Evolutionary conservation across 2,113 vertebrate genomes (phyloP).

Genomic region (Donacobius atricapilla): DNA sequence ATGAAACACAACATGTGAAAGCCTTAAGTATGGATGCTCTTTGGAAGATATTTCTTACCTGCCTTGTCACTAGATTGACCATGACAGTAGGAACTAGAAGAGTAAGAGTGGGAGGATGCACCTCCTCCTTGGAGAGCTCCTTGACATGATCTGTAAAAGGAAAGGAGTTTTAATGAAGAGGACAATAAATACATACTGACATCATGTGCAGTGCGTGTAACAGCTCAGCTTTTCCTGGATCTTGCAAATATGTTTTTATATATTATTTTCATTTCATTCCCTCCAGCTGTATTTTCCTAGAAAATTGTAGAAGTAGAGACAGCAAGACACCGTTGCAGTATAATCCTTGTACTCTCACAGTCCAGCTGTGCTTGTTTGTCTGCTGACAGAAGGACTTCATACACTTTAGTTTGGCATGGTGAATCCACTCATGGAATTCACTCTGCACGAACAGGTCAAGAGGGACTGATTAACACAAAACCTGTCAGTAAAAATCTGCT

Average conservation of each 20-base stretch:
- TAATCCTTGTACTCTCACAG: not conserved
- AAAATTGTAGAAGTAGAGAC: not conserved
- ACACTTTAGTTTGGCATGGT: not conserved
- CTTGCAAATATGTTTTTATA: not conserved
- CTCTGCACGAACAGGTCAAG: not conserved
- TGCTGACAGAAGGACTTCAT: not conserved
- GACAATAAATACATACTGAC: not conserved
- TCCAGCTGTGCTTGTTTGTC: not conserved
- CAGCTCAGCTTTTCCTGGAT: not conserved
- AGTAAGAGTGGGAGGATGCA: not conserved
- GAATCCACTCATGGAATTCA: not conserved
- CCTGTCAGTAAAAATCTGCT: not conserved
- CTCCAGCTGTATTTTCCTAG: not conserved
- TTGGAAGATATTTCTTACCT: slow-evolving; percentile 9
- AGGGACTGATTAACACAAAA: not conserved
- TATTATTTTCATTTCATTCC: not conserved
- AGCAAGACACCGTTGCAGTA: not conserved
- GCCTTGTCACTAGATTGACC: not conserved
- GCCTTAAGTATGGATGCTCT: not conserved
- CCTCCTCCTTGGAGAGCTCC: slow-evolving; percentile 32
- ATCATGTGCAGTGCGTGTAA: not conserved
- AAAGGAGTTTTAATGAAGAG: not conserved
- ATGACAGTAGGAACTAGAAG: slow-evolving; percentile 17
- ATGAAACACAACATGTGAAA: not conserved
- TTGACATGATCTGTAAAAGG: not conserved